Percentiles rank a stretch among this genome's conserved stretches.
phyloP scores from a whole-genome alignment of 2,113 vertebrate genomes.

The Guaruba guarouba region DNA sequence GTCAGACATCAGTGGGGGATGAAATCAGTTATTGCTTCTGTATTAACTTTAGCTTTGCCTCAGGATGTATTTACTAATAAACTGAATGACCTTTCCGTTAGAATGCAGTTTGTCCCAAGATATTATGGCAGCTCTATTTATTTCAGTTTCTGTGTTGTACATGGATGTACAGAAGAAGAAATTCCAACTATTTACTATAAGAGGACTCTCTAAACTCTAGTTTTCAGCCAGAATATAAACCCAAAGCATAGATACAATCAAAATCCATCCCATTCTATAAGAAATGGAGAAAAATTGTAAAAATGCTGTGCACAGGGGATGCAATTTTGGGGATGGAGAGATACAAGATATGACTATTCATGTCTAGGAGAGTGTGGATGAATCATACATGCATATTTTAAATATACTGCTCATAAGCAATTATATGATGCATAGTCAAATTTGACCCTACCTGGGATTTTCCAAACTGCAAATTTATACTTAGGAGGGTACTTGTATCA shows the following conservation, averaged over 20 bases:
- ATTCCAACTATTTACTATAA: neutral
- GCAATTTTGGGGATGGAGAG: neutral
- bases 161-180: neutral
- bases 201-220: neutral
- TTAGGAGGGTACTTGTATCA: neutral
- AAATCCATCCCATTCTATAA: neutral
- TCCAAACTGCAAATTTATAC: neutral
- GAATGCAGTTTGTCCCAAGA: slow-evolving; percentile 45
- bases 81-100: slow-evolving; percentile 66
- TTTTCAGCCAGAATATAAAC: neutral
- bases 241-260: neutral
- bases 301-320: neutral
- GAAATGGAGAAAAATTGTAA: neutral
- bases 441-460: neutral
- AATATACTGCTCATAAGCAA: neutral
- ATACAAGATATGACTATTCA: neutral
- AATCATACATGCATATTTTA: neutral
- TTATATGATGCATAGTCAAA: neutral
- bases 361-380: neutral
- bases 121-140: slow-evolving; percentile 43
- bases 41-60: slow-evolving; percentile 67
- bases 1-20: slow-evolving; percentile 38
- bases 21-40: slow-evolving; percentile 58
- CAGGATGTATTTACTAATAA: slow-evolving; percentile 60
- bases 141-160: slow-evolving; percentile 28